Evolutionary conservation across 2,797 vertebrate species (phyloP), one percentile per base, ranked within the genome.

Genomic region (Pelochelys cantorii): DNA sequence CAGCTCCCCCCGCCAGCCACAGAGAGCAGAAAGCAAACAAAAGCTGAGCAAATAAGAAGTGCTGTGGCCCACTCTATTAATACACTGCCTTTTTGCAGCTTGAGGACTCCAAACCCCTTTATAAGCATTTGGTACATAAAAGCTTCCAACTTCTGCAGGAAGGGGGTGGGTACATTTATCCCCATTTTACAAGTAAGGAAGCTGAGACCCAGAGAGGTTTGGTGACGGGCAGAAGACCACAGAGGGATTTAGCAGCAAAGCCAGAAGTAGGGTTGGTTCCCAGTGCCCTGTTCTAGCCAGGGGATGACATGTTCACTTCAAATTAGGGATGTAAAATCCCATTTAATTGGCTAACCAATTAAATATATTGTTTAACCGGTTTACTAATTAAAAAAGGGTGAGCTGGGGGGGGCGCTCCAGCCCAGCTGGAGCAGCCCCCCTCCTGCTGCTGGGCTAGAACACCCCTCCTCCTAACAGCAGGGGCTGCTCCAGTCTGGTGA

Each of bases 81-180:
- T 0, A 22, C 0, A 4, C 60, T 14, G 84, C 62, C 68, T 0
- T n/a, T 6, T 5, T 1, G 34, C 79, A 15, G 23, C 42, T 5
- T 23, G 37, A 60, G 34, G 87, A 78, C 89, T 68, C 60, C 14
- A 1, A 6, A 0, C 1, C 87, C 53, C 18, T 77, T 85, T 59
- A 25, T 18, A 56, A 83, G 55, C 37, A 62, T 48, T 56, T 31
- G 85, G 14, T 89, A 55, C 34, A 57, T 54, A 31, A 78, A 65
- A 82, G 89, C 4, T 59, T 84, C 79, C 75, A 60, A 34, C 62
- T 17, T 82, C 48, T 17, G 52, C 17, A 37, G 37, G 59, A 80
- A 79, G 83, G 23, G 1, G 1, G 55, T 29, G 75, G 79, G 90
- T 79, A 90, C 54, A 74, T 22, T 34, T 0, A 25, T 59, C 10